These are phyloP conservation scores for Lasioglossum marginatum DNA, from an alignment of 2,888 invertebrate genomes.

Conservation along the genomic window DNA sequence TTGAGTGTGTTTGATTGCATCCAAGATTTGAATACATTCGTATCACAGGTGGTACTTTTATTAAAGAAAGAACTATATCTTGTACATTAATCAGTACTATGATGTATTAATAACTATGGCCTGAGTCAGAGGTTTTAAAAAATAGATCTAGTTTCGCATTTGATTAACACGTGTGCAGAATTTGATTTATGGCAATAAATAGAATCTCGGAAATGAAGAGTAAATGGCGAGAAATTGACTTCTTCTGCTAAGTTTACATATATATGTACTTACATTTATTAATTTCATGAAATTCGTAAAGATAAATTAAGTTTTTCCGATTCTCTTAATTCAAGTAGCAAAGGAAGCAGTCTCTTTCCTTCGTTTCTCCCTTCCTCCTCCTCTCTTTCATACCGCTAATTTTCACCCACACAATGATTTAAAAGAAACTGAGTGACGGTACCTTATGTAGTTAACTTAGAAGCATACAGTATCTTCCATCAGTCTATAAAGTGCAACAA, in stretches of 20 bases:
- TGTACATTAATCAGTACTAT: conserved; percentile 22
- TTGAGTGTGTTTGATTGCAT: conserved; percentile 32
- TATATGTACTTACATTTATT: conserved; percentile 23
- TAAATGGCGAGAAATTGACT: conserved; percentile 27
- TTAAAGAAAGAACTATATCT: conserved; percentile 26
- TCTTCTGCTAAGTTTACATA: conserved; percentile 31
- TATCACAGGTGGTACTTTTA: conserved; percentile 67
- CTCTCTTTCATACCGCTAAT: conserved; percentile 20
- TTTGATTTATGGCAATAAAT: conserved; percentile 27
- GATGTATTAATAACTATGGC: conserved; percentile 40
- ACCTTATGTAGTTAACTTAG: conserved; percentile 51
- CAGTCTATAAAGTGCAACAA: conserved; percentile 80
- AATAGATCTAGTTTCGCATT: conserved; percentile 18
- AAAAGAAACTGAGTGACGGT: conserved; percentile 13
- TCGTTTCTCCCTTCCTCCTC: not conserved
- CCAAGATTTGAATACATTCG: conserved; percentile 41
- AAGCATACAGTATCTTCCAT: conserved; percentile 64
- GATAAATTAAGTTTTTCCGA: conserved; percentile 23
- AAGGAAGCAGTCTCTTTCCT: conserved; percentile 24
- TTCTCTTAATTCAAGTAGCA: not conserved
- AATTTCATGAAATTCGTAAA: conserved; percentile 24
- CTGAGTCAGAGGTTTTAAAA: conserved; percentile 13
- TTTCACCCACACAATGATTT: conserved; percentile 19
- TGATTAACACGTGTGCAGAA: conserved; percentile 2
- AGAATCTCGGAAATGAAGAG: conserved; percentile 8